A percentile compares a stretch with the other conserved stretches of the same genome.
Conservation (phyloP, 2,888 invertebrate species). For the Lymantria dispar region DNA sequence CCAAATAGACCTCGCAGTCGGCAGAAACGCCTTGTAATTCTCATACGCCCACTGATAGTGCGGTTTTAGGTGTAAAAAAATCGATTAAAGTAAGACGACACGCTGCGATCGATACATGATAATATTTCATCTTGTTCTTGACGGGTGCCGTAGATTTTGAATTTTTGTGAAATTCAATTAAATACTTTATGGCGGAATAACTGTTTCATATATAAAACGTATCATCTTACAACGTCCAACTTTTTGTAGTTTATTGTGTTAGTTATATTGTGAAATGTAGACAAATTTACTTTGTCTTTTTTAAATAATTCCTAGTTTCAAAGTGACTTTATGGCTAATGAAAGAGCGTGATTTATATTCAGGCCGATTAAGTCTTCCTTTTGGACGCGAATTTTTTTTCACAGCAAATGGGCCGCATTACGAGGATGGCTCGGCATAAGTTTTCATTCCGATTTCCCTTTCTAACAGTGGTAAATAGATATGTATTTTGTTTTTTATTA, state of each 20-base stretch:
- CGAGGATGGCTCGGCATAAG: too few species aligned
- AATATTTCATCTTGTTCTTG: constrained; percentile 74
- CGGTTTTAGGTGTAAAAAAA: constrained; percentile 82
- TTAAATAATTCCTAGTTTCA: too few species aligned
- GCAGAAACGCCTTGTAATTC: constrained; percentile 77
- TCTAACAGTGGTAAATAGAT: too few species aligned
- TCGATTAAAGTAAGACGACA: constrained; percentile 80
- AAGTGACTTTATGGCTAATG: too few species aligned
- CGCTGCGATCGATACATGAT: constrained; percentile 79
- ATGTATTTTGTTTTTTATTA: too few species aligned
- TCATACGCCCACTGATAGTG: constrained; percentile 72
- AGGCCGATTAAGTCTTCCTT: too few species aligned
- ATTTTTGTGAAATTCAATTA: constrained; percentile 78
- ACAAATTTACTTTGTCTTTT: constrained; percentile 36
- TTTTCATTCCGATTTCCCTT: too few species aligned
- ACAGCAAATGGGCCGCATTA: too few species aligned
- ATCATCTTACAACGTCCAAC: constrained; percentile 66
- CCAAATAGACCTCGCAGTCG: constrained; percentile 61
- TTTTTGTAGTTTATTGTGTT: constrained; percentile 53
- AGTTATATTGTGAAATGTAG: constrained; percentile 46
- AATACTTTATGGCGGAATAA: constrained; percentile 68
- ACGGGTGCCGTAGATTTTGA: constrained; percentile 67
- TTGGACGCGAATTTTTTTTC: too few species aligned
- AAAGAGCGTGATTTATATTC: too few species aligned
- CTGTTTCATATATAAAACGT: constrained; percentile 48